A percentile compares a stretch with the other conserved stretches of the same genome.
These are phyloP conservation scores for Pan troglodytes DNA, from an alignment of 2,113 vertebrate species.

Conservation along the genomic window NHGRI_mPanTro3-v2.1_pri NC_072401.2:27699001-27699500, in stretches of 20 bases:
- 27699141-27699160: background rate
- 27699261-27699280: background rate
- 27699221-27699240: background rate
- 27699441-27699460: background rate
- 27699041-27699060: background rate
- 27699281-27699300: background rate
- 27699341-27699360: background rate
- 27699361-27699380: background rate
- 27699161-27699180: background rate
- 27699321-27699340: accelerated
- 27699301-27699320: background rate
- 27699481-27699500: background rate
- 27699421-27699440: background rate
- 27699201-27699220: background rate
- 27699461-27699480: background rate
- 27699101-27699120: background rate
- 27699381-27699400: background rate
- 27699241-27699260: background rate
- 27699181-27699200: background rate
- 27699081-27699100: background rate
- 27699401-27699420: background rate
- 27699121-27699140: background rate
- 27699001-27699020: background rate
- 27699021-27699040: background rate
- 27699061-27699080: background rate